A percentile compares a stretch with the other conserved stretches of the same genome.
Conservation (phyloP, 2,888 invertebrate species). For the Amorpha juglandis region DNA sequence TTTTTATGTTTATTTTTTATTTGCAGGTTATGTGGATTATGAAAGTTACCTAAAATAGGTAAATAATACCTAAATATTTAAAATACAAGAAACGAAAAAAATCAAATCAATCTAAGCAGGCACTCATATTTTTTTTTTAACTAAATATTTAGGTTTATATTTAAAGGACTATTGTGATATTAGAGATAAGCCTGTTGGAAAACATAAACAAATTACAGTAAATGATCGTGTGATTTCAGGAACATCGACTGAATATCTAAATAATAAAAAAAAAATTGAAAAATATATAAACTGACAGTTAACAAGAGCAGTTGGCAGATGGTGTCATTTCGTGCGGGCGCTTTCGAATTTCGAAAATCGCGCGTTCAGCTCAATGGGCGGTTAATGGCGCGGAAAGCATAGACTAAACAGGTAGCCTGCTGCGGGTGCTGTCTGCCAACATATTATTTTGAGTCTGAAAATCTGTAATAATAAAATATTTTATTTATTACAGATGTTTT, state of each 20-base stretch:
- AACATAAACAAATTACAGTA: too few species aligned
- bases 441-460: slow-evolving; percentile 26
- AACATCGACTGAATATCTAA: too few species aligned
- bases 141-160: too few species aligned
- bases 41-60: not conserved
- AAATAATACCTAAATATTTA: too few species aligned
- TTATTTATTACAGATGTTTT: too few species aligned
- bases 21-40: not conserved
- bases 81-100: too few species aligned
- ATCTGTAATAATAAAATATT: too few species aligned
- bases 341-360: slow-evolving; percentile 73
- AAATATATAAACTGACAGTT: slow-evolving; percentile 49
- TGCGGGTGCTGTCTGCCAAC: slow-evolving; percentile 39
- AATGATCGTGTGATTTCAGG: too few species aligned
- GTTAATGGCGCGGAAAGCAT: slow-evolving; percentile 76
- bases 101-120: too few species aligned
- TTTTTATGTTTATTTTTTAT: not conserved
- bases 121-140: too few species aligned
- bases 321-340: slow-evolving; percentile 61
- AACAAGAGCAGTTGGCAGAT: slow-evolving; percentile 61
- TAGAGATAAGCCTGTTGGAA: too few species aligned
- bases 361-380: slow-evolving; percentile 66
- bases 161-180: too few species aligned
- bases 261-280: not conserved
- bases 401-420: slow-evolving; percentile 72